phyloP scores from a whole-genome alignment of 2,888 invertebrate genomes.

The Coelinius sp. region DNA sequence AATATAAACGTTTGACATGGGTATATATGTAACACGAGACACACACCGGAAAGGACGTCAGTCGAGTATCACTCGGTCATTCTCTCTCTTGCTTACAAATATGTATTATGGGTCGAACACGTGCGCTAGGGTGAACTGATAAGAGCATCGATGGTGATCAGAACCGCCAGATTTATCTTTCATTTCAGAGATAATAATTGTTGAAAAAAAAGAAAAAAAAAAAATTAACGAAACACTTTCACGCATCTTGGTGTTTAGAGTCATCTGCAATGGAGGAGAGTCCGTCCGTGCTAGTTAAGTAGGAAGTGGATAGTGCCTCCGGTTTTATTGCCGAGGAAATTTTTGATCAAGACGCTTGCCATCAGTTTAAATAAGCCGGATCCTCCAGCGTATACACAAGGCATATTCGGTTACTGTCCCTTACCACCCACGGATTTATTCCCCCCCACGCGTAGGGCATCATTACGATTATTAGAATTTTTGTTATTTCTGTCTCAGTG shows the following conservation, averaged over 20 bases:
- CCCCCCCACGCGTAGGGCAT: constrained; percentile 27
- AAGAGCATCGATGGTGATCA: constrained; percentile 1
- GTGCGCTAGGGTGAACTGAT: constrained; percentile 19
- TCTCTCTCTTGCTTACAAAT: constrained; percentile 52
- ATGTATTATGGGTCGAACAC: constrained; percentile 45
- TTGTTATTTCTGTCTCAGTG: not conserved
- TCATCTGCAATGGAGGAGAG: constrained; percentile 16
- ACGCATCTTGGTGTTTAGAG: not conserved
- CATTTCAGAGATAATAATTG: not conserved
- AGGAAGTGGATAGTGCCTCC: constrained; percentile 61
- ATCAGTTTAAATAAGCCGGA: constrained; percentile 53
- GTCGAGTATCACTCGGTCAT: constrained; percentile 67
- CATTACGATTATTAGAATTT: not conserved
- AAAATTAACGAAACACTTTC: not conserved
- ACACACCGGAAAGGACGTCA: constrained; percentile 68
- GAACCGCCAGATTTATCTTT: constrained; percentile 17
- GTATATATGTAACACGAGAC: constrained; percentile 65
- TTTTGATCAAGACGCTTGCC: constrained; percentile 61
- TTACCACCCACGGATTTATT: constrained; percentile 47
- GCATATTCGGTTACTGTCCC: constrained; percentile 40
- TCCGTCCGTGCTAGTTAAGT: constrained; percentile 54
- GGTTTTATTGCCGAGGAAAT: constrained; percentile 58
- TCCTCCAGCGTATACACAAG: constrained; percentile 40
- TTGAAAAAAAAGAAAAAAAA: not conserved
- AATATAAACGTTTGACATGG: constrained; percentile 67